Percentiles rank a stretch among this genome's conserved stretches.
phyloP scores from a whole-genome alignment of 2,888 invertebrate genomes.

The Cerastoderma edule region DNA sequence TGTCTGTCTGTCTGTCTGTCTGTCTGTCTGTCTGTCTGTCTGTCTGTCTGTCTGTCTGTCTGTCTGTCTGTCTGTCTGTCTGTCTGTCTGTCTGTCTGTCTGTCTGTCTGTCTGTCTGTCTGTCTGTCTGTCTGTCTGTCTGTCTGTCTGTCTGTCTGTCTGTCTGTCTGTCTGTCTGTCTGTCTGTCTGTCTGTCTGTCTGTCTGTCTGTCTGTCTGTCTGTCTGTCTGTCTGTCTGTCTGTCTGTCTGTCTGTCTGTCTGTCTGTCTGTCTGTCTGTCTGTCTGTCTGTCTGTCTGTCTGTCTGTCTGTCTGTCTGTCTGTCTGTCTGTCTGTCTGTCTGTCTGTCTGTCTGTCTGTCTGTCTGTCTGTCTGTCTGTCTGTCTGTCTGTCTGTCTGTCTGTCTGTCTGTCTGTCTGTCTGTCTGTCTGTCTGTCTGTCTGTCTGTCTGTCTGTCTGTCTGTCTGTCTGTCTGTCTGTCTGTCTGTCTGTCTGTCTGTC shows the following conservation, averaged over 20 bases:
- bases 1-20: slow-evolving; percentile 4
- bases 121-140: neutral
- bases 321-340: neutral
- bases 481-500: neutral
- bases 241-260: neutral
- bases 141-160: neutral
- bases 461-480: neutral
- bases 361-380: neutral
- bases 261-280: neutral
- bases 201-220: neutral
- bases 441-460: neutral
- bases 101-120: slow-evolving; percentile 1
- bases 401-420: neutral
- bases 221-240: neutral
- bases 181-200: neutral
- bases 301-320: neutral
- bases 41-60: neutral
- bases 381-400: neutral
- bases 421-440: slow-evolving; percentile 2
- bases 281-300: neutral
- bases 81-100: neutral
- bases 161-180: neutral
- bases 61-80: neutral
- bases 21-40: neutral
- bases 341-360: neutral